These are phyloP conservation scores for Phoxinus dragarum DNA, from an alignment of 2,797 vertebrate genomes.

Conservation along the genomic window DNA sequence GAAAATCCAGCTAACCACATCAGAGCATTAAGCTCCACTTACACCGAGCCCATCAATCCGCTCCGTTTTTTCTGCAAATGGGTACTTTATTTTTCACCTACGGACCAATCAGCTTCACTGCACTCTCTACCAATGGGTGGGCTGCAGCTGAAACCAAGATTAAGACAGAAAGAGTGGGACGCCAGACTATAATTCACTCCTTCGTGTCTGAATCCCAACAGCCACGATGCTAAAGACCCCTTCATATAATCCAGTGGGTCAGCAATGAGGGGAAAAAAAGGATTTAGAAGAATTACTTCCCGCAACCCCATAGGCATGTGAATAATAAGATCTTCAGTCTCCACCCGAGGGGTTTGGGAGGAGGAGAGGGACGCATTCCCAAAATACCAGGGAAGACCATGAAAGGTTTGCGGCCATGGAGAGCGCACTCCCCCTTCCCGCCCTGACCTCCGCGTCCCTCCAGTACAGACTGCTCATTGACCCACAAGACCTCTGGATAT, in stretches of 20 bases:
- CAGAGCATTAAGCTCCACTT: not conserved
- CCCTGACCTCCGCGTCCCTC: conserved; percentile 15
- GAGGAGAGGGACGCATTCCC: conserved; percentile 69
- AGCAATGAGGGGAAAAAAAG: conserved; percentile 41
- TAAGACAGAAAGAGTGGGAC: conserved; percentile 47
- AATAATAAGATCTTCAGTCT: conserved; percentile 42
- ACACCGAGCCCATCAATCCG: not conserved
- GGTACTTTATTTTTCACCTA: not conserved
- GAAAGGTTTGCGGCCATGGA: conserved; percentile 61
- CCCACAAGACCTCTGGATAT: conserved; percentile 25
- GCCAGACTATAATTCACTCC: conserved; percentile 44
- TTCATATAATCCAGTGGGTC: conserved; percentile 47
- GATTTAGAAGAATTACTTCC: conserved; percentile 60
- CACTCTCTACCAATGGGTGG: conserved; percentile 53
- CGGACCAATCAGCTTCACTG: not conserved
- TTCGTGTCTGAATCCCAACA: conserved; percentile 42
- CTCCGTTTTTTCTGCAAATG: not conserved
- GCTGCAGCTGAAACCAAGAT: conserved; percentile 47
- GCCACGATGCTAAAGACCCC: conserved; percentile 18
- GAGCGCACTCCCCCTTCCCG: conserved; percentile 35
- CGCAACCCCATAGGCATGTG: conserved; percentile 46
- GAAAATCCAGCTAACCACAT: conserved; percentile 10
- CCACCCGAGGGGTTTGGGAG: conserved; percentile 57
- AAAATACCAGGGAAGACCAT: conserved; percentile 77
- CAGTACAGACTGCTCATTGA: conserved; percentile 36